Percentiles rank a stretch among this genome's conserved stretches.
phyloP scores from a whole-genome alignment of 2,113 vertebrate species.

The Myrmecobius fasciatus region DNA sequence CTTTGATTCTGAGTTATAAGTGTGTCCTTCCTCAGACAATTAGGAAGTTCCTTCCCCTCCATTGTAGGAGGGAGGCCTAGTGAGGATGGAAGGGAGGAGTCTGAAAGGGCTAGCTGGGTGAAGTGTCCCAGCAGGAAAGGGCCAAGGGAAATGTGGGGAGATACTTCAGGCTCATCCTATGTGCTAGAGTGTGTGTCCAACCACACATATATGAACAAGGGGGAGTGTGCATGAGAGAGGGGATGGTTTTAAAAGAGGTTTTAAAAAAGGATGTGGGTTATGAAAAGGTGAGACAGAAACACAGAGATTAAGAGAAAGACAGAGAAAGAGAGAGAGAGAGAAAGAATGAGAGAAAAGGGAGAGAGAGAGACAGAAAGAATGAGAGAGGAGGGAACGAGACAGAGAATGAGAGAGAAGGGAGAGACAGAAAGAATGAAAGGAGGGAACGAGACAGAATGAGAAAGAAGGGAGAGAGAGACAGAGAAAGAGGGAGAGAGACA shows the following conservation, averaged over 20 bases:
- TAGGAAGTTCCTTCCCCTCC: neutral
- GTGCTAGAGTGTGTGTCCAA: neutral
- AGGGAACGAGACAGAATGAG: too few species aligned
- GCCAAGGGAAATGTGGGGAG: neutral
- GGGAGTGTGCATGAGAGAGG: neutral
- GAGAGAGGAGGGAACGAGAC: slow-evolving; percentile 52
- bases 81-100: slow-evolving; percentile 21
- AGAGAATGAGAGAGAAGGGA: slow-evolving; percentile 52
- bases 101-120: neutral
- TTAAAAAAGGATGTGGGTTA: neutral
- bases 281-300: neutral
- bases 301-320: slow-evolving; percentile 53
- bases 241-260: too few species aligned
- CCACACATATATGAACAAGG: neutral
- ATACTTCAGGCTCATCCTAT: neutral
- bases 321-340: neutral
- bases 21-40: neutral
- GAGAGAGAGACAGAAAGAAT: slow-evolving; percentile 14
- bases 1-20: neutral
- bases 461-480: slow-evolving; percentile 21
- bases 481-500: too few species aligned
- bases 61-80: neutral
- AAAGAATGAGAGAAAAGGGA: neutral
- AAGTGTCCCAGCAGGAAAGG: neutral
- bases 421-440: slow-evolving; percentile 38